A percentile compares a stretch with the other conserved stretches of the same genome.
phyloP scores from a whole-genome alignment of 2,113 vertebrate species.

The Willisornis vidua region DNA sequence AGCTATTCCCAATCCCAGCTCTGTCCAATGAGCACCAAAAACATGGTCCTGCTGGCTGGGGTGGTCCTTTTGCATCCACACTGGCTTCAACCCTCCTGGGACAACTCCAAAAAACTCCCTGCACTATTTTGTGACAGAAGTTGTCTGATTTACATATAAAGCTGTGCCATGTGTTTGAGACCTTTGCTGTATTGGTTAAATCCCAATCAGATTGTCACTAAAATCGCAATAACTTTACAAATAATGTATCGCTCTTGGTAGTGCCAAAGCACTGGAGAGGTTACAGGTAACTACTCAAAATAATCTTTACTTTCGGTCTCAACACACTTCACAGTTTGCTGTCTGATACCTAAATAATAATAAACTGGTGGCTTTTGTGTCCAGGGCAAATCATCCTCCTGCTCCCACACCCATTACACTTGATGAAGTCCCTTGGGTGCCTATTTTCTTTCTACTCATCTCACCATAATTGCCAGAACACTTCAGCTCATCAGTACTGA shows the following conservation, averaged over 20 bases:
- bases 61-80: background rate
- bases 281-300: background rate
- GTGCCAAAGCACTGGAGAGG: background rate
- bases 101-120: background rate
- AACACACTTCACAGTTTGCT: background rate
- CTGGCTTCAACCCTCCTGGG: background rate
- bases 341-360: background rate
- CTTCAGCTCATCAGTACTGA: rapidly evolving
- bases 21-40: background rate
- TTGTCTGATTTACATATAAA: background rate
- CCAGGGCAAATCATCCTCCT: background rate
- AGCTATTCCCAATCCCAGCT: background rate
- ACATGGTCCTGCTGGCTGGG: background rate
- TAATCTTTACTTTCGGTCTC: background rate
- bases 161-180: background rate
- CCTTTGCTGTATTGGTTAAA: background rate
- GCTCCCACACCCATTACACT: background rate
- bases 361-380: background rate
- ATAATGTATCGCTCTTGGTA: background rate
- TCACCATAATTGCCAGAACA: background rate
- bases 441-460: background rate
- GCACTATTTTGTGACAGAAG: background rate
- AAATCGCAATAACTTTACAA: background rate
- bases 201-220: background rate
- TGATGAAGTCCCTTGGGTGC: background rate